Evolutionary conservation across 2,888 invertebrate genomes (phyloP).

Genomic region (Stegophylla sp.): DNA sequence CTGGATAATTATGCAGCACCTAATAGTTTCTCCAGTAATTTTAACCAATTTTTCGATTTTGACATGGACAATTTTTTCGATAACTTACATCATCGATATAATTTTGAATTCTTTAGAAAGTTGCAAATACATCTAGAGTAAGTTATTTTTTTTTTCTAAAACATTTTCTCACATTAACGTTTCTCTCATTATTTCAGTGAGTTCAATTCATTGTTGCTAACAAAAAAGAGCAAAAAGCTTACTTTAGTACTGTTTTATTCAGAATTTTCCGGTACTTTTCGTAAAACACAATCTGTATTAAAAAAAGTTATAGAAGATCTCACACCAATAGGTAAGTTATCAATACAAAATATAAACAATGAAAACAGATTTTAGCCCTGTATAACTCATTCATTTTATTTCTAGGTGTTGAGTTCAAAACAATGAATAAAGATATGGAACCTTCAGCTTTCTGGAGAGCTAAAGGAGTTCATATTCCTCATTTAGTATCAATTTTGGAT

Average conservation of each 20-base stretch:
- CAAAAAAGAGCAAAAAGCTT: slow-evolving; percentile 54
- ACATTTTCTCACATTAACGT: background rate
- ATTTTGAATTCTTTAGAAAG: slow-evolving; percentile 49
- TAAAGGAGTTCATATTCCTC: slow-evolving; percentile 82
- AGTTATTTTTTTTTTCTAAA: background rate
- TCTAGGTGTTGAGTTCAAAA: slow-evolving; percentile 80
- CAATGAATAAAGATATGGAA: slow-evolving; percentile 86
- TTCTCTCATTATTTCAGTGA: slow-evolving; percentile 38
- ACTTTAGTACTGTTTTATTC: slow-evolving; percentile 87
- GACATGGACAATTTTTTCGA: slow-evolving; percentile 55
- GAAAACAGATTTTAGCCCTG: background rate
- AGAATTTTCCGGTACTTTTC: slow-evolving; percentile 93
- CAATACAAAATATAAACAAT: background rate
- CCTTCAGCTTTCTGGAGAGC: slow-evolving; percentile 77
- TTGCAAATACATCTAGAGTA: slow-evolving; percentile 44
- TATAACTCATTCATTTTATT: slow-evolving; percentile 17
- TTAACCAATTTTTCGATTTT: slow-evolving; percentile 53
- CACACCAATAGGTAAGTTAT: slow-evolving; percentile 70
- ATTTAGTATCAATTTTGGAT: slow-evolving; percentile 80
- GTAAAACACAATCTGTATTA: slow-evolving; percentile 86
- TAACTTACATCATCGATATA: slow-evolving; percentile 38
- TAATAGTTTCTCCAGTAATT: slow-evolving; percentile 38
- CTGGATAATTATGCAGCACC: slow-evolving; percentile 4
- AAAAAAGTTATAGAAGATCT: slow-evolving; percentile 84
- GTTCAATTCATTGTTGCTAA: slow-evolving; percentile 41